A percentile compares a stretch with the other conserved stretches of the same genome.
These are phyloP conservation scores for Ectropis grisescens DNA, from an alignment of 1,140 invertebrate species.

Conservation along the genomic window DNA sequence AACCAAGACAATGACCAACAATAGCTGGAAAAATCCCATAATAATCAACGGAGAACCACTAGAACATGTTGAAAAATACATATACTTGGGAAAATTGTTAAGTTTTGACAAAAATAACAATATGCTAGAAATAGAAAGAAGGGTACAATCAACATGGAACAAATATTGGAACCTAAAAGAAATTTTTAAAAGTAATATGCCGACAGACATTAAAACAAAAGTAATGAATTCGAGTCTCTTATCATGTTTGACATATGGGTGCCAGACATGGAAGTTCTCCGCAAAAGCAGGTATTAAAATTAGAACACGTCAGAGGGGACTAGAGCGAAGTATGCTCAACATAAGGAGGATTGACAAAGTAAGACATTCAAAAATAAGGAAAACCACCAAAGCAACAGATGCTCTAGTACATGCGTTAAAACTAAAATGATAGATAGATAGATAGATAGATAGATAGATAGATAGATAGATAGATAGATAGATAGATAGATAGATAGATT, in stretches of 20 bases:
- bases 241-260: conserved; percentile 10
- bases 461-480: too few relatives aligned
- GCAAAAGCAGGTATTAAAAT: conserved; percentile 1
- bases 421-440: too few relatives aligned
- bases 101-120: conserved; percentile 8
- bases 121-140: conserved; percentile 12
- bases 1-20: conserved; percentile 12
- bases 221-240: conserved; percentile 7
- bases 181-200: conserved; percentile 17
- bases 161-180: conserved; percentile 15
- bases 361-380: too few relatives aligned
- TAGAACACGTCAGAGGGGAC: too few relatives aligned
- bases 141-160: conserved; percentile 16
- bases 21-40: conserved; percentile 4
- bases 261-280: conserved; percentile 10
- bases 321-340: too few relatives aligned
- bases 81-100: conserved; percentile 17
- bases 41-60: conserved; percentile 5
- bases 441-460: too few relatives aligned
- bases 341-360: too few relatives aligned
- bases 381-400: too few relatives aligned
- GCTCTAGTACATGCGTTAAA: too few relatives aligned
- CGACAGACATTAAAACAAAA: conserved; percentile 10
- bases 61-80: conserved; percentile 10
- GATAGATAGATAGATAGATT: too few relatives aligned